Evolutionary conservation across 2,113 vertebrate genomes (phyloP), one percentile per base, ranked within the genome.

Genomic region (Neopipo cinnamomea): DNA sequence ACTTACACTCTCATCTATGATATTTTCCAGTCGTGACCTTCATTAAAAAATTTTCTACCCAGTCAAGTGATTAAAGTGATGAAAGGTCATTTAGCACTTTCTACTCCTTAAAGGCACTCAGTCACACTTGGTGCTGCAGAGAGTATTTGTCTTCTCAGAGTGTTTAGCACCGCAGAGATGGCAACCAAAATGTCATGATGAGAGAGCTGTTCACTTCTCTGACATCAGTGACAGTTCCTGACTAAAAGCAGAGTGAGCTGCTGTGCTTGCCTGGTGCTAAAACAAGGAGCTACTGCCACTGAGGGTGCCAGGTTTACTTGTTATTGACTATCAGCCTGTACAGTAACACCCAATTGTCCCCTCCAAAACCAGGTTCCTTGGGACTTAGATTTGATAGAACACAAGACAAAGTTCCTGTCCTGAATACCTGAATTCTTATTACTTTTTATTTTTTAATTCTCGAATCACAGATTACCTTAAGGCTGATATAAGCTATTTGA

Each of bases 81-180:
- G 77, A 96, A 94, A 97, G 84, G 85, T 91, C 93, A 95, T 71
- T 95, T 93, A 94, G 84, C 89, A 85, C 94, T 89, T 74, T 56
- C 30, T 52, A 8, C 67, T 66, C 89, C 93, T 96, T 73, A 52
- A 93, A 95, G 85, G 83, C 85, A 85, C 62, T 92, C 56, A 71
- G 74, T 81, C 85, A 85, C 87, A 91, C 86, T 91, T 74, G 6
- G 47, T 72, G 58, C 79, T 73, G 63, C 85, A 85, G 42, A 86
- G 49, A 65, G 56, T 22, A 63, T 88, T 88, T 85, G 56, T 85
- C 85, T 89, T 65, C 79, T 81, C 74, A 42, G 55, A 83, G 47
- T 20, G 47, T 75, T 95, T 61, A 52, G 66, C 49, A 39, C 55
- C 31, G n/a, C 23, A 47, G 74, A 86, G 56, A 68, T 42, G 37